phyloP scores from a whole-genome alignment of 2,113 vertebrate species.

The Vulpes vulpes region DNA sequence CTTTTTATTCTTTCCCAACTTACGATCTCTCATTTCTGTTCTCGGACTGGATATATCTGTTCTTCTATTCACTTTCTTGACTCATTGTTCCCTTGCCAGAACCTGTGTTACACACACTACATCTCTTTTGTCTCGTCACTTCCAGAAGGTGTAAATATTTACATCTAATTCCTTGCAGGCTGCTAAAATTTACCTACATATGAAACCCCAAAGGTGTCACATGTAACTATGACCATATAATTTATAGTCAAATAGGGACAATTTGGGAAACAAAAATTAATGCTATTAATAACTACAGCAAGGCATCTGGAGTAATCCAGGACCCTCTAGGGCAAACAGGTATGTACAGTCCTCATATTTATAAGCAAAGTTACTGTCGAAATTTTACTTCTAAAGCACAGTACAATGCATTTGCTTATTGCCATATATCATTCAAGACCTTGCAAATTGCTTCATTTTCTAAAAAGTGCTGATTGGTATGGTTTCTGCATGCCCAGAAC shows the following conservation, averaged over 20 bases:
- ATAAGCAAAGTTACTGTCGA: slow-evolving; percentile 41
- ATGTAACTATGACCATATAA: neutral
- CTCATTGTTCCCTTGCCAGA: neutral
- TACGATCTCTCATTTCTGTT: neutral
- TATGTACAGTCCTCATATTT: neutral
- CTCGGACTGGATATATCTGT: neutral
- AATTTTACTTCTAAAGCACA: slow-evolving; percentile 53
- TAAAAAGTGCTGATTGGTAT: slow-evolving; percentile 73
- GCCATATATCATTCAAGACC: slow-evolving; percentile 51
- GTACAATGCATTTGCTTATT: slow-evolving; percentile 43
- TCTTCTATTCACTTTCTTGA: neutral
- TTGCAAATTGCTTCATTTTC: slow-evolving; percentile 74
- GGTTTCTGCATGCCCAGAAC: slow-evolving; percentile 57
- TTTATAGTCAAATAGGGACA: neutral
- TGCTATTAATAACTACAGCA: neutral
- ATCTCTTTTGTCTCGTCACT: neutral
- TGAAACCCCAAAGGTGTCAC: neutral
- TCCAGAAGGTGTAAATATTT: neutral
- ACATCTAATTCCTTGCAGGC: neutral
- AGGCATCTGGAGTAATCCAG: neutral
- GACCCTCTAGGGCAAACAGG: neutral
- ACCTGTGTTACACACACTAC: neutral
- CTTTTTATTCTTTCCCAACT: neutral
- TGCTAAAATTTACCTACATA: neutral
- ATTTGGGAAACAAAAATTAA: neutral